Evolutionary conservation across 2,797 vertebrate species (phyloP).

Genomic region (Brotula barbata): DNA sequence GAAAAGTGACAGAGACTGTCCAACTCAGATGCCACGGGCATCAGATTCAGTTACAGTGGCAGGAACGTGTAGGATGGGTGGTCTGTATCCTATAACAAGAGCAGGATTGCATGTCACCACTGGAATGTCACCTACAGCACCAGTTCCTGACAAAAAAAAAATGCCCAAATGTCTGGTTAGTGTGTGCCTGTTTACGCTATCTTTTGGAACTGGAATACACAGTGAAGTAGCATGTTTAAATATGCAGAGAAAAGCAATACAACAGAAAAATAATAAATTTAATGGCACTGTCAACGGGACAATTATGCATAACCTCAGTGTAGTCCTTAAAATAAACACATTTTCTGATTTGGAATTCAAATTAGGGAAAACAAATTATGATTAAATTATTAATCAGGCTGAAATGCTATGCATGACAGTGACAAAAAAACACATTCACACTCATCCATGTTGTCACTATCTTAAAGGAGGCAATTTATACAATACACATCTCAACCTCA

Average conservation of each 20-base stretch:
- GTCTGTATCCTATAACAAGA: conserved; percentile 28
- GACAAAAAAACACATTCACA: no score
- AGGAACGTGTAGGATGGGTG: conserved; percentile 8
- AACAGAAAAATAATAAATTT: no score
- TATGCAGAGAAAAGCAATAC: no score
- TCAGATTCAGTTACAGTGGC: conserved; percentile 27
- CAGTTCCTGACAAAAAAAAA: not conserved
- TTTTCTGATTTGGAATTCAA: no score
- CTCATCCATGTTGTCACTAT: no score
- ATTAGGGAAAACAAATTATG: no score
- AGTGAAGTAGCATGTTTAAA: not conserved
- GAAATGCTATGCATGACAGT: no score
- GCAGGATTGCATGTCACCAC: conserved; percentile 9
- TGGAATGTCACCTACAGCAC: conserved; percentile 13
- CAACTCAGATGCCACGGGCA: conserved; percentile 11
- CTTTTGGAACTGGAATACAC: not conserved
- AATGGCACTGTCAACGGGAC: no score
- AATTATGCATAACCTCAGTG: no score
- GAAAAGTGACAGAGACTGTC: conserved; percentile 20
- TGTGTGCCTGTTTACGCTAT: not conserved
- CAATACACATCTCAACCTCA: no score
- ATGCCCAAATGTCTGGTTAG: not conserved
- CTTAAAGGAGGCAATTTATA: no score
- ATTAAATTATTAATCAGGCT: no score
- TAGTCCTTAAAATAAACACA: not conserved